phyloP scores from a whole-genome alignment of 2,113 vertebrate genomes.

The Pycnonotus jocosus region DNA sequence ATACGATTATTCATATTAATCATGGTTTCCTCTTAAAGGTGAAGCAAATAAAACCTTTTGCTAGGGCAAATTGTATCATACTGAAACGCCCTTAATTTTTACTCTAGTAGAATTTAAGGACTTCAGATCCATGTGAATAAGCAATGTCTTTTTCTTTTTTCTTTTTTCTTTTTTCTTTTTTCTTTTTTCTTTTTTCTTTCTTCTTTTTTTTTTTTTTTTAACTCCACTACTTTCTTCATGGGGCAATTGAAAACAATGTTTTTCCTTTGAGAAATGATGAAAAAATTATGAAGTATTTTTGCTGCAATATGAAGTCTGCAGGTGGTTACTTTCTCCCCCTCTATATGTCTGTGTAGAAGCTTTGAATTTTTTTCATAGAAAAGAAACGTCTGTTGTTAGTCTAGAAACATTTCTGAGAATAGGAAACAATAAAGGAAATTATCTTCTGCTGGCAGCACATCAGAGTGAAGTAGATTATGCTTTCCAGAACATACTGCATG shows the following conservation, averaged over 20 bases:
- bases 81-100: not conserved
- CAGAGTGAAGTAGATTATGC: not conserved
- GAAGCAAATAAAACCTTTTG: not conserved
- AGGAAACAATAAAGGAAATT: constrained; percentile 10
- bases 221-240: not conserved
- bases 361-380: not conserved
- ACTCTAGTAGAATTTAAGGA: not conserved
- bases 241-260: not conserved
- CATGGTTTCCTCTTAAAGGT: not conserved
- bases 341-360: not conserved
- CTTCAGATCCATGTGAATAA: not conserved
- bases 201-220: not conserved
- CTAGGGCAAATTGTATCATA: not conserved
- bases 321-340: not conserved
- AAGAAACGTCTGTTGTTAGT: not conserved
- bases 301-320: not conserved
- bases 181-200: not conserved
- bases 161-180: not conserved
- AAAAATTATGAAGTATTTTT: not conserved
- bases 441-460: constrained; percentile 12
- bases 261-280: not conserved
- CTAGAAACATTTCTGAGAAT: constrained; percentile 1
- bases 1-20: not conserved
- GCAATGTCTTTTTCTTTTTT: not conserved
- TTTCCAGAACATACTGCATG: not conserved